phyloP scores from a whole-genome alignment of 1,140 invertebrate species.

The Lysiphlebus fabarum region DNA sequence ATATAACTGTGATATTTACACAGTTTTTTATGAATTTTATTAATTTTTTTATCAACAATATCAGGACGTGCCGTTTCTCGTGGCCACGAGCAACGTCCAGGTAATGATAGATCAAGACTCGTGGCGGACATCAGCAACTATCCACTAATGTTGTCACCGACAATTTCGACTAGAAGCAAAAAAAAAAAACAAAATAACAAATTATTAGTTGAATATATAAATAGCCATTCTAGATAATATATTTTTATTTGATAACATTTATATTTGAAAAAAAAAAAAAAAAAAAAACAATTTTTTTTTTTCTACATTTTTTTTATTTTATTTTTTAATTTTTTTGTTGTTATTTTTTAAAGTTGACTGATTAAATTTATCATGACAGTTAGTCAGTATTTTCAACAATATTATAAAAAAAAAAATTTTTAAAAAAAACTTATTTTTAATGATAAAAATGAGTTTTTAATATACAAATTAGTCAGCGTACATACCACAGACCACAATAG shows the following conservation, averaged over 20 bases:
- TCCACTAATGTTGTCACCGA: constrained; percentile 33
- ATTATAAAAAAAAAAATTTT: neutral
- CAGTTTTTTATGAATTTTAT: constrained; percentile 24
- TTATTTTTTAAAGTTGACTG: too few relatives aligned
- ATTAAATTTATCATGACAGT: too few relatives aligned
- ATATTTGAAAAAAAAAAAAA: neutral
- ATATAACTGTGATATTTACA: constrained; percentile 28
- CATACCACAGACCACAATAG: too few relatives aligned
- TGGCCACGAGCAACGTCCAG: constrained; percentile 37
- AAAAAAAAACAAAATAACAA: neutral
- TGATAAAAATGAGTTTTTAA: too few relatives aligned
- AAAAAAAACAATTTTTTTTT: constrained; percentile 3
- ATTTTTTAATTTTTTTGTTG: neutral
- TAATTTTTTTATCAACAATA: neutral
- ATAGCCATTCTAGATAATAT: too few relatives aligned
- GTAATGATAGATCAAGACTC: constrained; percentile 33
- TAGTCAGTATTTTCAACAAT: neutral
- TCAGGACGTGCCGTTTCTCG: constrained; percentile 28
- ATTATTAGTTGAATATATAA: too few relatives aligned
- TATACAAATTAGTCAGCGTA: too few relatives aligned
- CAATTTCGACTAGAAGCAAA: constrained; percentile 33
- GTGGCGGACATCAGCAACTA: constrained; percentile 44
- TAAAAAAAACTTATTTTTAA: neutral
- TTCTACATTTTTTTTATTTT: constrained; percentile 9
- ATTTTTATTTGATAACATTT: too few relatives aligned